Evolutionary conservation across 2,888 invertebrate species (phyloP).

Genomic region (Tanytarsus gracilentus): DNA sequence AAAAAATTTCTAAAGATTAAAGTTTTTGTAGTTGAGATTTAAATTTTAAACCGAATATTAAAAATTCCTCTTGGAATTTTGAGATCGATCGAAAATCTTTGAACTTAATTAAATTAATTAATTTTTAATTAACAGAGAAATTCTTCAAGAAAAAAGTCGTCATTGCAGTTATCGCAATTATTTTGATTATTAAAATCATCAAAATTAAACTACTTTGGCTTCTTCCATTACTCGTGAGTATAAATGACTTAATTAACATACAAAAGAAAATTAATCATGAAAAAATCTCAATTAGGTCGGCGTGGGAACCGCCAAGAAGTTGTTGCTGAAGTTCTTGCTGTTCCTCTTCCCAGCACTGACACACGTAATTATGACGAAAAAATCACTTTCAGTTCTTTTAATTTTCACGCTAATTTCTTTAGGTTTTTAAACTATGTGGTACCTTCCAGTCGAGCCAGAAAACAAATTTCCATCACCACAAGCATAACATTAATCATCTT

Average conservation of each 20-base stretch:
- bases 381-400: neutral
- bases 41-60: too few relatives aligned
- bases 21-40: too few relatives aligned
- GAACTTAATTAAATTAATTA: neutral
- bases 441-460: conserved; percentile 67
- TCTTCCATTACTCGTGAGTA: conserved; percentile 53
- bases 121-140: conserved; percentile 50
- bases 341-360: conserved; percentile 75
- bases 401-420: neutral
- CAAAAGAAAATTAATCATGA: neutral
- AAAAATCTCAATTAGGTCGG: conserved; percentile 45
- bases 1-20: too few relatives aligned
- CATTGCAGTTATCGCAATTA: conserved; percentile 63
- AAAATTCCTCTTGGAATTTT: too few relatives aligned
- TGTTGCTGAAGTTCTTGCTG: conserved; percentile 67
- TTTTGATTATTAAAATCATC: conserved; percentile 69
- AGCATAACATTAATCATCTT: conserved; percentile 71
- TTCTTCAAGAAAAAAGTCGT: conserved; percentile 65
- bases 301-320: conserved; percentile 72
- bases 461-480: conserved; percentile 72
- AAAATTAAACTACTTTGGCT: conserved; percentile 73
- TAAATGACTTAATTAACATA: neutral
- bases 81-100: too few relatives aligned
- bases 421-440: conserved; percentile 72
- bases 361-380: conserved; percentile 40